Evolutionary conservation across 1,140 invertebrate species (phyloP), one percentile per base, ranked within the genome.

Genomic region (Aphis craccivora): DNA sequence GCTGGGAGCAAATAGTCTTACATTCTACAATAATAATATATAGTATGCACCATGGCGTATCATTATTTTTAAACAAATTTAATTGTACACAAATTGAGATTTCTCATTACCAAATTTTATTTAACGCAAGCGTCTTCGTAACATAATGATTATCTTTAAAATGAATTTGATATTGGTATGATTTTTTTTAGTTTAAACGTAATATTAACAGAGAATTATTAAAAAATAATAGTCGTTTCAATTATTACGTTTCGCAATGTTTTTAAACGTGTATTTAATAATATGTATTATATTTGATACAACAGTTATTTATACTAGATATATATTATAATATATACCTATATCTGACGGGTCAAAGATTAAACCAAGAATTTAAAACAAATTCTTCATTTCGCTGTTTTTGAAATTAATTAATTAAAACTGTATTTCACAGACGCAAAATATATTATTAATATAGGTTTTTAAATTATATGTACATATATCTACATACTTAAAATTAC

Each of bases 321-420:
- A 76, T n/a, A n/a, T n/a, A 67, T 14, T n/a, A 76, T 25, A 5
- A 4, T 67, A n/a, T n/a, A n/a, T 67, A 14, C 37, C 37, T n/a
- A n/a, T 67, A 76, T 76, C n/a, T 76, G n/a, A 11, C 60, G 14
- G n/a, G 60, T 76, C 60, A 76, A 76, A 76, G 60, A 76, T 76
- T n/a, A 76, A 76, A n/a, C n/a, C 5, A 76, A 76, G 30, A 76
- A 18, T 76, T 35, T 76, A 76, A 76, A 76, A 76, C 23, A n/a
- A 5, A 35, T n/a, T 76, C 4, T 76, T 76, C 30, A 18, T n/a
- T n/a, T 76, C 14, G 60, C 5, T n/a, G 14, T 76, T 76, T 20
- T 14, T 76, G 60, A 76, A 76, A 76, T 76, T 18, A 76, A 76
- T 76, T 76, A n/a, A 76, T 76, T 76, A n/a, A 76, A 76, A n/a